phyloP scores from a whole-genome alignment of 2,113 vertebrate genomes.

The Nematolebias whitei region DNA sequence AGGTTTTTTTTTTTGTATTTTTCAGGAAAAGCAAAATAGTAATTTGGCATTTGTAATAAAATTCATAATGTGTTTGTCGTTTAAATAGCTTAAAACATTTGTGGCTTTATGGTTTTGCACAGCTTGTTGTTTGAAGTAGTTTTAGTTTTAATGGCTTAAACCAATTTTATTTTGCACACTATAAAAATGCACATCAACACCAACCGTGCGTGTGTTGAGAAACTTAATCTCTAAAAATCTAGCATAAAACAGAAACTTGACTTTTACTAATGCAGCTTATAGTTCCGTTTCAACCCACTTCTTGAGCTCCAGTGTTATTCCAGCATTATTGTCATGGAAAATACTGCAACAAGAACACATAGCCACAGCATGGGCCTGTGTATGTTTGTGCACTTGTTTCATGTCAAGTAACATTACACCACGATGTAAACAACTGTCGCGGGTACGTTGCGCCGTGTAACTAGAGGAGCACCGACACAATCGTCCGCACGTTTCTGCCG shows the following conservation, averaged over 20 bases:
- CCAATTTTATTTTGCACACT: background rate
- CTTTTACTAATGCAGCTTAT: conserved; percentile 10
- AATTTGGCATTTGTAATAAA: background rate
- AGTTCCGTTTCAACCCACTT: conserved; percentile 21
- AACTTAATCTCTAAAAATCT: no score
- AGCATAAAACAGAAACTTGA: no score
- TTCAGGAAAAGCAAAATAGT: background rate
- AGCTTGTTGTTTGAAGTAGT: conserved; percentile 10
- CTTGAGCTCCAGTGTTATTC: conserved; percentile 20
- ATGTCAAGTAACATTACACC: conserved; percentile 36
- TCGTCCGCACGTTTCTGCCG: conserved; percentile 45
- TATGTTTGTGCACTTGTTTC: conserved; percentile 19
- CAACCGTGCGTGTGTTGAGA: no score
- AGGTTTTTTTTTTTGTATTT: background rate
- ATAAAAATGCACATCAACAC: conserved; percentile 1
- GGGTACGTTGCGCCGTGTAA: conserved; percentile 20
- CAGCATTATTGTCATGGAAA: conserved; percentile 36
- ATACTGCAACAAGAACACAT: conserved; percentile 20
- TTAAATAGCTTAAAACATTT: conserved; percentile 1
- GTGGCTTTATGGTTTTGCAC: conserved; percentile 6
- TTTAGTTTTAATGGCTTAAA: conserved; percentile 8
- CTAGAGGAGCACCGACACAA: conserved; percentile 33
- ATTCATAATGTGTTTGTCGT: background rate
- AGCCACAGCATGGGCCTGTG: background rate
- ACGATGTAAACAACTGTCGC: conserved; percentile 54